Base-by-base conservation (phyloP, 1,140 invertebrate species). In the Batillaria attramentaria region DNA sequence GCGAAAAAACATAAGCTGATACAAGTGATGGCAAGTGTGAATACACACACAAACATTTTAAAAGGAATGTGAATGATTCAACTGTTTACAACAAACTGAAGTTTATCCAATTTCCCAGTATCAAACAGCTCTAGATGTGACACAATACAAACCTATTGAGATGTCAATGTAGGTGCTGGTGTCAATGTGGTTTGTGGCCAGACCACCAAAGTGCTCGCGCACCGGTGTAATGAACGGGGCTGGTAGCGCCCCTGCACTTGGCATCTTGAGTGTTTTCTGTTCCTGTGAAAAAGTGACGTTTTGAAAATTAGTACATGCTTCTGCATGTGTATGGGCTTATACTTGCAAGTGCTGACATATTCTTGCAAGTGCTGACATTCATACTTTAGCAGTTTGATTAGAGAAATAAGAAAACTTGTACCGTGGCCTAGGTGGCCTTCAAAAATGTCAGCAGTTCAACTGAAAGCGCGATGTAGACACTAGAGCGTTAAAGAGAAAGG, bases 201-300 rank as follows among this genome's bases (percentile, higher is more conserved):
- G 80, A 0, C 85, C 87, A 50, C 76, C 57, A 13, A 80, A 54
- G n/a, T 78, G 81, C 54, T 84, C 85, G 20, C 86, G 50, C 43
- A 92, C 74, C n/a, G 90, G 87, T 39, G 81, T 86, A 41, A 92
- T 91, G 10, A 85, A 60, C 20, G 91, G 91, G 16, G 90, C 87
- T 77, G 85, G 85, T 33, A 92, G 85, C 33, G 87, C 90, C 50
- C 91, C 91, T 37, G 90, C 90, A 86, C 88, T 91, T 16, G 91
- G 90, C 91, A 92, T 92, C 57, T 78, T 89, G 81, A 31, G 41
- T 31, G 20, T 41, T 54, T 35, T 37, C 43, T 72, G 18, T 18
- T 20, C 39, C 8, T 16, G 57, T n/a, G 24, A 50, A 50, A 24
- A 50, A 50, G 24, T 24, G n/a, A 18, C n/a, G 6, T 62, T 62